These are phyloP conservation scores for Eupristina koningsbergeri DNA, from an alignment of 1,140 invertebrate genomes.

Conservation along the genomic window DNA sequence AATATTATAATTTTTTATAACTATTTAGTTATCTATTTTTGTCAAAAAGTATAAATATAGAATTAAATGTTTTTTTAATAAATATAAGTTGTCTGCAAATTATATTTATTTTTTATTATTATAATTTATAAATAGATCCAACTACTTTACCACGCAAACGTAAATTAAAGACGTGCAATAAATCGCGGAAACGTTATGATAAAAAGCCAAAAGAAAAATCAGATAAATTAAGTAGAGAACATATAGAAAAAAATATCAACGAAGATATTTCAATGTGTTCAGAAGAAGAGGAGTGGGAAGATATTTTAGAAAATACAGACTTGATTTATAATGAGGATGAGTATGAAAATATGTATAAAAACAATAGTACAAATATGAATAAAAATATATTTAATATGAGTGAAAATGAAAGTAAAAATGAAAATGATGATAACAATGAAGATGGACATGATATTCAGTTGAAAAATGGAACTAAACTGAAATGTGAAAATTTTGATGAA, in stretches of 20 bases:
- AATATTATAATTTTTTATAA: no score
- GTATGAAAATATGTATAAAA: neutral
- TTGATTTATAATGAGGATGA: neutral
- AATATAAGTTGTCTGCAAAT: neutral
- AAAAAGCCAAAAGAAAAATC: slow-evolving; percentile 31
- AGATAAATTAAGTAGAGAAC: neutral
- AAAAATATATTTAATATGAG: neutral
- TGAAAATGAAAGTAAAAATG: neutral
- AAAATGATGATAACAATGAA: neutral
- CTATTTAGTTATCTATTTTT: no score
- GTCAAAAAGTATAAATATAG: neutral
- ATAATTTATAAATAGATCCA: slow-evolving; percentile 51
- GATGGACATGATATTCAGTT: neutral
- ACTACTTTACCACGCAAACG: slow-evolving; percentile 55
- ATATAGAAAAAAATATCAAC: slow-evolving; percentile 14
- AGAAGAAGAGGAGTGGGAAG: slow-evolving; percentile 39
- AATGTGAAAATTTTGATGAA: neutral
- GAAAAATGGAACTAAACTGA: neutral
- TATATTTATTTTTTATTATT: neutral
- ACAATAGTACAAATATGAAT: neutral
- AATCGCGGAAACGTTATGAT: slow-evolving; percentile 17
- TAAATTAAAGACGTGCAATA: slow-evolving; percentile 6
- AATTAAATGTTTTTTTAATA: neutral
- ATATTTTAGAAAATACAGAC: neutral
- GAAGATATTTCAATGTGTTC: slow-evolving; percentile 3